Evolutionary conservation across 2,888 invertebrate species (phyloP), one percentile per base, ranked within the genome.

Genomic region (Melieria picta): DNA sequence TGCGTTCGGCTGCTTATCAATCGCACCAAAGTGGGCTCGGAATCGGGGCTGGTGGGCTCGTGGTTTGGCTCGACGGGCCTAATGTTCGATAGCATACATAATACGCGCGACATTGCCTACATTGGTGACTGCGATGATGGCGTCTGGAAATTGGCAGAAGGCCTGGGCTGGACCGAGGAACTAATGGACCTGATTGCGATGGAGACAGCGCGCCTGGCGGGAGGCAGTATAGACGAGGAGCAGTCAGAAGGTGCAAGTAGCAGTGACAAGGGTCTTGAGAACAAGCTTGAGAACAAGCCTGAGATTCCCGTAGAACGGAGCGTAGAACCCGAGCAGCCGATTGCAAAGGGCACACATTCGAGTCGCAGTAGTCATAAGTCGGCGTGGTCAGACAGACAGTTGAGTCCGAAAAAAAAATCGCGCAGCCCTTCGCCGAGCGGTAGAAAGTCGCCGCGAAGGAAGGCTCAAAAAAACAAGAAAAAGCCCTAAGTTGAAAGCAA

Each of bases 1-100:
- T 93, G 93, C 84, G 93, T 97, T 0, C 90, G 98, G 7, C 86
- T 98, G 45, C 89, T 98, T 16, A 94, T 98, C 56, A 98, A 98
- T 86, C 90, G 94, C 46, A 95, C 95, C 87, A 91, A 91, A 80
- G 93, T 91, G 0, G 91, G 91, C 0, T 86, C 88, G 55, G 81
- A 81, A 81, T 71, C 57, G 45, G 86, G 86, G 5, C 82, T 86
- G n/a, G 77, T 79, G 11, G 75, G 77, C 3, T 75, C 79, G 3
- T 85, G 80, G 80, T 74, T 80, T 43, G 72, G 82, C 72, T 88
- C 89, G 0, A 90, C 90, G 0, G 71, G 75, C 4, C 85, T 95
- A 72, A 90, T 91, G 77, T 91, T 94, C 79, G 93, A 94, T 78
- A 89, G 89, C 74, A 88, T 88, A 61, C 89, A 91, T 74, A 84